A percentile compares a stretch with the other conserved stretches of the same genome.
These are phyloP conservation scores for Piscicola geometra DNA, from an alignment of 2,888 invertebrate genomes.

Conservation along the genomic window DNA sequence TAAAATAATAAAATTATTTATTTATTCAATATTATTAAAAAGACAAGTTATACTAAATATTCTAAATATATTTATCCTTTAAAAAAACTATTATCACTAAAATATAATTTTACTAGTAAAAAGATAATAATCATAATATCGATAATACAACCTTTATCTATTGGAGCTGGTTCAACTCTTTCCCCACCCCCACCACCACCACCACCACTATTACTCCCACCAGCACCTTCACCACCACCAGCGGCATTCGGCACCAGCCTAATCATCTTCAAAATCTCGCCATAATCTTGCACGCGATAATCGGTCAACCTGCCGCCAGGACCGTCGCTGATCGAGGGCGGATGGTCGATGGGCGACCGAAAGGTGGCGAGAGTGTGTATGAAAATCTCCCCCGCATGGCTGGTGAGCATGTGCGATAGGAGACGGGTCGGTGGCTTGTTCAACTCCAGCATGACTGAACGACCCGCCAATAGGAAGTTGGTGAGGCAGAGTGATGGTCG, in stretches of 20 bases:
- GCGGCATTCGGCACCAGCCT: constrained; percentile 64
- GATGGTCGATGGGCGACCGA: constrained; percentile 82
- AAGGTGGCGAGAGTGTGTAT: constrained; percentile 80
- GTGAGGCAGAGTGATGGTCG: constrained; percentile 93
- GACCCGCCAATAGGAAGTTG: constrained; percentile 73
- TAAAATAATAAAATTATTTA: no score
- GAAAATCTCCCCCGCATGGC: constrained; percentile 92
- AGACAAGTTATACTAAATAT: no score
- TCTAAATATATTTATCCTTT: no score
- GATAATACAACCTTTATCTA: no score
- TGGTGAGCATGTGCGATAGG: constrained; percentile 84
- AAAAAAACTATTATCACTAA: no score
- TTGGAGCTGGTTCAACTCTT: no score
- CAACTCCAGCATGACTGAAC: constrained; percentile 70
- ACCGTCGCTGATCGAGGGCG: constrained; percentile 89
- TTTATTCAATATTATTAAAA: no score
- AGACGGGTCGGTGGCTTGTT: constrained; percentile 68
- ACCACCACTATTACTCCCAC: no score
- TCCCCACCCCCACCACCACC: no score
- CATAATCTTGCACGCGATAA: constrained; percentile 80
- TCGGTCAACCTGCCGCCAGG: constrained; percentile 88
- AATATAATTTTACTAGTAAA: no score
- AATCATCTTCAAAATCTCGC: constrained; percentile 78
- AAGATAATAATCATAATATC: no score
- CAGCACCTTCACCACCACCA: no score